Evolutionary conservation across 2,888 invertebrate species (phyloP).

Genomic region (Archips xylosteana): DNA sequence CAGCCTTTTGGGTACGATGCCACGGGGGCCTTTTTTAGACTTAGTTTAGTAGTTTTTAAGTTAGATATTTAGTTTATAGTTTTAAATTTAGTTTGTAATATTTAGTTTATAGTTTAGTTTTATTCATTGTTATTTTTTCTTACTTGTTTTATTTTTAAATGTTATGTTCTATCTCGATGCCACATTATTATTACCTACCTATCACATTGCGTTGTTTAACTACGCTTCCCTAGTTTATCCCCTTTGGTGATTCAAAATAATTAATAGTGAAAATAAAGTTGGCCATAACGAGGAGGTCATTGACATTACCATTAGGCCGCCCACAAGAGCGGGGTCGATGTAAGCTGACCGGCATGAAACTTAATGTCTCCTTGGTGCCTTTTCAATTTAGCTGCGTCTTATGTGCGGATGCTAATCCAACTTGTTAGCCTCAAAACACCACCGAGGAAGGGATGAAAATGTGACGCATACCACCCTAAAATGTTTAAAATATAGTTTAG

Average conservation of each 20-base stretch:
- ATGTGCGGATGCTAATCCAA: constrained; percentile 39
- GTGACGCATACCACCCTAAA: neutral
- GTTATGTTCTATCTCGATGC: neutral
- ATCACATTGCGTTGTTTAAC: neutral
- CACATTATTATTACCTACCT: neutral
- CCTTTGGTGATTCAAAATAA: constrained; percentile 37
- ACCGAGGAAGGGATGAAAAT: neutral
- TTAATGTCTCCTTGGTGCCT: constrained; percentile 62
- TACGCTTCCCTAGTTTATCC: constrained; percentile 14
- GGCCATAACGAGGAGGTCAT: constrained; percentile 51
- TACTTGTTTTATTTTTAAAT: too few species aligned
- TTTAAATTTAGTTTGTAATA: too few species aligned
- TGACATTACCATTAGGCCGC: constrained; percentile 61
- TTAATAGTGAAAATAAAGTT: constrained; percentile 37
- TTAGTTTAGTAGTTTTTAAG: too few species aligned
- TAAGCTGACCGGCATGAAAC: constrained; percentile 67
- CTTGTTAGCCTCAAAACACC: neutral
- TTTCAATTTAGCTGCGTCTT: constrained; percentile 72
- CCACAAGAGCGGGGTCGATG: constrained; percentile 51
- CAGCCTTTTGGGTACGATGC: too few species aligned
- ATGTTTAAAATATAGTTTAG: too few species aligned
- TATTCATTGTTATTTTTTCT: too few species aligned
- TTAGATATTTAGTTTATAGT: too few species aligned
- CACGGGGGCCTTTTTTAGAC: too few species aligned
- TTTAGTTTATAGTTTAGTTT: too few species aligned